Percentiles rank a stretch among this genome's conserved stretches.
Conservation (phyloP, 1,140 invertebrate genomes). For the Aleiodes sp. region DNA sequence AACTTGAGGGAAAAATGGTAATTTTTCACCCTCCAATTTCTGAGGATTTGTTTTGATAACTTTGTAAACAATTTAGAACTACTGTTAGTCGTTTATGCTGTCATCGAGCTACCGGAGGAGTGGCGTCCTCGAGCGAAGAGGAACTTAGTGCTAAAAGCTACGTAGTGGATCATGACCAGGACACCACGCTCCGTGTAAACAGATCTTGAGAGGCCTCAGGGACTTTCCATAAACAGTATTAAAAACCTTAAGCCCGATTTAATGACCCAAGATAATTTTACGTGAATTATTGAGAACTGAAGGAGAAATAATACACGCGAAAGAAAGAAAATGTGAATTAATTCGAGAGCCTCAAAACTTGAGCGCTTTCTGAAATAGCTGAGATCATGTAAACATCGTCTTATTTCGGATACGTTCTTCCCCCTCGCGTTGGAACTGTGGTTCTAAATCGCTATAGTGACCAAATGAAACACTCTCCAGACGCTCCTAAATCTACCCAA, state of each 20-base stretch:
- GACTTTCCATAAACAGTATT: slow-evolving; percentile 11
- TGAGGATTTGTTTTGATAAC: slow-evolving; percentile 13
- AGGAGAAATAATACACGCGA: background rate
- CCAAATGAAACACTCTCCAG: slow-evolving; percentile 53
- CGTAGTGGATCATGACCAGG: background rate
- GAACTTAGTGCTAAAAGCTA: slow-evolving; percentile 31
- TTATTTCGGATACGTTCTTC: slow-evolving; percentile 46
- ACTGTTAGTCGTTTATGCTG: slow-evolving; percentile 26
- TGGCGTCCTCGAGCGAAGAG: slow-evolving; percentile 41
- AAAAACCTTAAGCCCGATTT: background rate
- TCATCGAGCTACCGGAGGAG: slow-evolving; percentile 19
- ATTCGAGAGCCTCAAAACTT: slow-evolving; percentile 18
- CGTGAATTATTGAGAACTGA: background rate
- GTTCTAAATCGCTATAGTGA: slow-evolving; percentile 41
- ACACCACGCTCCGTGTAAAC: slow-evolving; percentile 7
- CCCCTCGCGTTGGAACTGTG: slow-evolving; percentile 14
- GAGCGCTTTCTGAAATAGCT: slow-evolving; percentile 51
- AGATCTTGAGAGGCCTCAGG: slow-evolving; percentile 4
- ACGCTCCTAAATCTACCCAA: slow-evolving; percentile 36
- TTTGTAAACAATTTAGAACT: slow-evolving; percentile 24
- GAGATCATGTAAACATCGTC: slow-evolving; percentile 51
- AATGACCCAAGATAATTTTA: background rate
- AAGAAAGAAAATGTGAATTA: background rate
- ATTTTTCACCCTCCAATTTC: background rate
- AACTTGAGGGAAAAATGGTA: too few relatives aligned